A percentile compares a stretch with the other conserved stretches of the same genome.
Conservation (phyloP, 2,797 vertebrate species). For the Phalanger gymnotis region DNA sequence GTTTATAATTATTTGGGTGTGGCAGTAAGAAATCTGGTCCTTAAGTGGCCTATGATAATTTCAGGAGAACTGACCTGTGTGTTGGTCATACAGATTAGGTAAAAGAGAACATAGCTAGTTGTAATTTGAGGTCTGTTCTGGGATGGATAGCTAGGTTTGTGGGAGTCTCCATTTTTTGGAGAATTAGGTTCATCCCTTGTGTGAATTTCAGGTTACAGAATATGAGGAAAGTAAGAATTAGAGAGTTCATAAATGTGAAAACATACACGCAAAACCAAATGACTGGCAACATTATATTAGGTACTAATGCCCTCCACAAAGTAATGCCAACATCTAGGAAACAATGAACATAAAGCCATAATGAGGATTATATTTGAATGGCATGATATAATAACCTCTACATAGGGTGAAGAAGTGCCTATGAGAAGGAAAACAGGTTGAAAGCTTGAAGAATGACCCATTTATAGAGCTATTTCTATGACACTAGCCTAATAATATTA, state of each 20-base stretch:
- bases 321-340: neutral
- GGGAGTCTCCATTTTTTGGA: neutral
- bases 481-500: neutral
- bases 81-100: neutral
- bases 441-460: neutral
- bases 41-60: neutral
- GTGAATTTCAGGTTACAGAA: neutral
- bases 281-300: neutral
- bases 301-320: neutral
- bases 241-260: neutral
- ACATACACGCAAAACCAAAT: neutral
- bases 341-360: neutral
- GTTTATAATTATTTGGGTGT: neutral
- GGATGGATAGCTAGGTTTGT: neutral
- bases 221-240: neutral
- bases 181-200: neutral
- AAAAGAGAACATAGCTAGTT: neutral
- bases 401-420: neutral
- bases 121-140: neutral
- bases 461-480: neutral
- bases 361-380: neutral
- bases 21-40: neutral
- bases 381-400: neutral
- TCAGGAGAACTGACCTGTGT: neutral
- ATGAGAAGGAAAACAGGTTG: neutral